Evolutionary conservation across 2,888 invertebrate species (phyloP), one percentile per base, ranked within the genome.

Genomic region (Synergus japonicus): DNA sequence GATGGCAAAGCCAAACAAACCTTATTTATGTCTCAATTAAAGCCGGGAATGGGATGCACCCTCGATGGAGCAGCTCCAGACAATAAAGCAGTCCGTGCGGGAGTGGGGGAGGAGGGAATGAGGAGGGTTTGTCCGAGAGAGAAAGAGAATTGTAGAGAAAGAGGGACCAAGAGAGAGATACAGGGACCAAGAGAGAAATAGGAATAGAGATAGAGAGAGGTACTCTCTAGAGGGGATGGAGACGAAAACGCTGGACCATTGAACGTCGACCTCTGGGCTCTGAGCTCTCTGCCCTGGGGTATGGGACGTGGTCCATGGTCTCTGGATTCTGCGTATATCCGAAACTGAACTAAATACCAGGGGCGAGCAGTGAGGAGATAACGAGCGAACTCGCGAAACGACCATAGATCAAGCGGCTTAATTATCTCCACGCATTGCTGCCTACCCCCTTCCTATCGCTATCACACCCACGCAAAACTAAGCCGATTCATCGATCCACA

Each of bases 11-110:
- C 92, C 92, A 92, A 92, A 92, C 92, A 92, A 92, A 92, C 91
- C 92, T 92, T 92, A 92, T 92, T 92, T 92, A 92, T 92, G 92
- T 92, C 92, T 92, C 92, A 92, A 92, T 92, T 92, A 92, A 92
- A 92, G 90, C 89, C 85, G 87, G 91, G 91, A 92, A 92, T 92
- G 92, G 92, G 92, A 92, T 92, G 92, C 92, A 92, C 92, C 92
- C 92, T 92, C 92, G 91, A 92, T 92, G 90, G 90, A 92, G 91
- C 90, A 88, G 89, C 92, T 91, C 89, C 90, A 89, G 90, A 91
- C 91, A 90, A 92, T 92, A 92, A 92, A 92, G 81, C 82, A 83
- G 82, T 83, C 83, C 81, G 80, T 80, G 81, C 43, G 65, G 81
- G 83, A 81, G 77, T 77, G 82, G 77, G 80, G 66, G 80, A 81